A percentile compares a stretch with the other conserved stretches of the same genome.
These are phyloP conservation scores for Tenualosa ilisha DNA, from an alignment of 2,797 vertebrate genomes.

Conservation along the genomic window DNA sequence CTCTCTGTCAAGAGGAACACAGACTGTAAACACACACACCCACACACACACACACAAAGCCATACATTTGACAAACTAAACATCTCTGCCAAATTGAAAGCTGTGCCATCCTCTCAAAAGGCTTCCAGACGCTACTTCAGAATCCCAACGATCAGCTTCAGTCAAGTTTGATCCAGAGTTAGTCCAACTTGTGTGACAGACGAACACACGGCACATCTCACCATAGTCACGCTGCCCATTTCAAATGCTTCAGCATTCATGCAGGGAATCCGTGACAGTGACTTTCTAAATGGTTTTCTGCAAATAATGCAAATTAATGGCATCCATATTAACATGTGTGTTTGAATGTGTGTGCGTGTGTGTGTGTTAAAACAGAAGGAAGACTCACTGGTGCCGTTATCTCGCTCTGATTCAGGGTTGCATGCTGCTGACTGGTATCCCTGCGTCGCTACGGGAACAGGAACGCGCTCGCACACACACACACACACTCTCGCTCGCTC, in stretches of 20 bases:
- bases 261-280: neutral
- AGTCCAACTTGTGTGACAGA: too few relatives aligned
- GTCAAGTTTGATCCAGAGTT: too few relatives aligned
- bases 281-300: too few relatives aligned
- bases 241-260: neutral
- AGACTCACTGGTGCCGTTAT: neutral
- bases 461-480: neutral
- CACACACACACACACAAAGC: neutral
- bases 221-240: neutral
- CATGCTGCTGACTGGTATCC: conserved; percentile 6
- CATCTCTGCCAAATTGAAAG: neutral
- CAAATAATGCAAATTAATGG: too few relatives aligned
- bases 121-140: too few relatives aligned
- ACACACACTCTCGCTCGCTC: neutral
- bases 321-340: neutral
- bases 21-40: neutral
- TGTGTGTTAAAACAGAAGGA: neutral
- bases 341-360: neutral
- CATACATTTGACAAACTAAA: neutral
- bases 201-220: too few relatives aligned
- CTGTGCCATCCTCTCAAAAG: too few relatives aligned
- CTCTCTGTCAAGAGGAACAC: neutral
- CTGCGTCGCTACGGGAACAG: neutral
- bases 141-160: too few relatives aligned
- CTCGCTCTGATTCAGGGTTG: neutral